Evolutionary conservation across 2,888 invertebrate genomes (phyloP), one percentile per base, ranked within the genome.

Genomic region (Acrobasis consociella): DNA sequence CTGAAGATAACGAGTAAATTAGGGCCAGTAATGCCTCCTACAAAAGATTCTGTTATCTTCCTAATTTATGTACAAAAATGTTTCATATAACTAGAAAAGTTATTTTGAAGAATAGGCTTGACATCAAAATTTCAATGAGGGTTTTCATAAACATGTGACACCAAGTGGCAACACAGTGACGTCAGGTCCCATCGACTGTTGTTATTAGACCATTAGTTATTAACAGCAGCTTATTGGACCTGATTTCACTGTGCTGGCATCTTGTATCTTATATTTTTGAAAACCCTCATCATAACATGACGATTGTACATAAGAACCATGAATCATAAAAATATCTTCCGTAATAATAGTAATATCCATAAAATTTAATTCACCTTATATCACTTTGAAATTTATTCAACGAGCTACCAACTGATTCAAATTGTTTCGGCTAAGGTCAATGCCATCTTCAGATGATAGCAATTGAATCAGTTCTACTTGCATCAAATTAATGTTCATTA

Each of bases 381-480:
- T 73, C 67, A 70, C 69, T 68, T 66, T 69, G 69, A 70, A 67
- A 68, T 67, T 67, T 66, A 77, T 71, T 71, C 69, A 72, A 67
- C 74, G 71, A 68, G 67, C 69, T 73, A 72, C 69, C 67, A 76
- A 72, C 72, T 74, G 76, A 75, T 78, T 82, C 79, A 80, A 81
- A 81, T 80, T 81, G 77, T 85, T 86, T 86, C 82, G 78, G 78
- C 81, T 84, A 86, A 88, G 91, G 86, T 90, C 90, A 90, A 83
- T 90, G 91, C 85, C 88, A 80, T 76, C 76, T 82, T 72, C 78
- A 82, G 77, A 88, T 84, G 87, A 90, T 90, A 90, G 83, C 89
- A 90, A 91, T 89, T 89, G 90, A 91, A 91, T 91, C 90, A 82
- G 91, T 89, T 90, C 89, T 91, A 91, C 91, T 91, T 91, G 89